Evolutionary conservation across 2,797 vertebrate genomes (phyloP).

Genomic region (Rhinophrynus dorsalis): DNA sequence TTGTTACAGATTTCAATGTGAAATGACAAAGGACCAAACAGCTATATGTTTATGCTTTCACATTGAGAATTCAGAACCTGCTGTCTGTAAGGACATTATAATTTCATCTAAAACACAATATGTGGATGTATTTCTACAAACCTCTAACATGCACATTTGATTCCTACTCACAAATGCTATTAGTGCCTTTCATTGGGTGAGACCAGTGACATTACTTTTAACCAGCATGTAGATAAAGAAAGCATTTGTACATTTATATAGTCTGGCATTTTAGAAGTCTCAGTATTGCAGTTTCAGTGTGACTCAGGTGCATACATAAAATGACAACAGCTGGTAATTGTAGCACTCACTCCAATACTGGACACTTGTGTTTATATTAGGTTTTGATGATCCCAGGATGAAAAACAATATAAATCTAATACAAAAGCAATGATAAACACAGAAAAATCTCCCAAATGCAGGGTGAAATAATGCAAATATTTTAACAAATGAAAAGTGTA

Average conservation of each 20-base stretch:
- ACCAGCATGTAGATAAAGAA: slow-evolving; percentile 23
- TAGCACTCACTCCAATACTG: slow-evolving; percentile 46
- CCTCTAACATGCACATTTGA: slow-evolving; percentile 27
- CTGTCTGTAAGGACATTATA: slow-evolving; percentile 1
- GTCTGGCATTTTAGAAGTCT: slow-evolving; percentile 3
- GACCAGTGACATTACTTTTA: slow-evolving; percentile 22
- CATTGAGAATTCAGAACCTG: background rate
- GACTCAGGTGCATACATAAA: slow-evolving; percentile 26
- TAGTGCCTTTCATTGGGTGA: slow-evolving; percentile 18
- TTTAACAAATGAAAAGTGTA: too few species aligned
- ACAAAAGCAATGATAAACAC: slow-evolving; percentile 13
- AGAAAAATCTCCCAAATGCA: slow-evolving; percentile 12
- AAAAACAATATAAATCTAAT: slow-evolving; percentile 6
- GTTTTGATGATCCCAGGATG: slow-evolving; percentile 5
- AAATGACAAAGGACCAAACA: background rate
- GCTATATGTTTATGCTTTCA: background rate
- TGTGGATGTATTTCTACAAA: slow-evolving; percentile 11
- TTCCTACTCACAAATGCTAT: slow-evolving; percentile 12
- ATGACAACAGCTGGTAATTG: slow-evolving; percentile 48
- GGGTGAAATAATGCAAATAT: too few species aligned
- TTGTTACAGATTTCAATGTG: background rate
- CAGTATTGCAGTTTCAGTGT: background rate
- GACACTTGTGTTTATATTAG: background rate
- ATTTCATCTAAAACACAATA: slow-evolving; percentile 11
- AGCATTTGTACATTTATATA: slow-evolving; percentile 28